Evolutionary conservation across 2,888 invertebrate genomes (phyloP).

Genomic region (Caenorhabditis afra): DNA sequence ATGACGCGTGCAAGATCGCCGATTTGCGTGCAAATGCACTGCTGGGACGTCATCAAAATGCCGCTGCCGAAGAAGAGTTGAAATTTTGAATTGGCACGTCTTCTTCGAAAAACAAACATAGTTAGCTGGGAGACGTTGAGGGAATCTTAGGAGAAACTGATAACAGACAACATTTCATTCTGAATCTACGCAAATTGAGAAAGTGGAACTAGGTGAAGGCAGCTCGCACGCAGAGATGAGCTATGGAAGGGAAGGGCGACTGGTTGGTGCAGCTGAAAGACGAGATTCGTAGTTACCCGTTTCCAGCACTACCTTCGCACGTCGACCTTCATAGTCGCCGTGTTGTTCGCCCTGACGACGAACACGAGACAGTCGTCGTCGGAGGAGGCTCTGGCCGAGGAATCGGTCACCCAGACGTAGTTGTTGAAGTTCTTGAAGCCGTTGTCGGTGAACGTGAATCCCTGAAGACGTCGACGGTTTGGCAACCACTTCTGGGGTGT

Average conservation of each 20-base stretch:
- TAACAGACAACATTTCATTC: no score
- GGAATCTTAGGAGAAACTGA: no score
- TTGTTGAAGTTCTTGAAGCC: constrained; percentile 8
- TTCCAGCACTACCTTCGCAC: constrained; percentile 2
- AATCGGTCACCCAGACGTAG: constrained; percentile 30
- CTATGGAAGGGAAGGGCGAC: no score
- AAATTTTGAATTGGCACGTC: no score
- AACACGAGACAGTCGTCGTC: constrained; percentile 35
- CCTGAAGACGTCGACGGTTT: not conserved
- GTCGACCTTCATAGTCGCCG: constrained; percentile 9
- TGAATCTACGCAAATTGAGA: no score
- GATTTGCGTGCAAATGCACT: not conserved
- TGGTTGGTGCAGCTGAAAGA: constrained; percentile 1
- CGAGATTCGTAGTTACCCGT: not conserved
- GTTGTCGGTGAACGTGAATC: constrained; percentile 21
- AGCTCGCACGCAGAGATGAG: no score
- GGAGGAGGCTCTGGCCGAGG: constrained; percentile 10
- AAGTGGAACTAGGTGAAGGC: no score
- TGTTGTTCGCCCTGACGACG: constrained; percentile 9
- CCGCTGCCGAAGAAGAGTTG: constrained; percentile 8
- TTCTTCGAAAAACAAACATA: no score
- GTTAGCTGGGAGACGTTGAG: no score
- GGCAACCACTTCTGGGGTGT: not conserved
- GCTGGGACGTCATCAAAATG: not conserved
- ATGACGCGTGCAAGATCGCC: constrained; percentile 14